These are phyloP conservation scores for Drosophila ambigua DNA, from an alignment of 1,140 invertebrate species.

Conservation along the genomic window DNA sequence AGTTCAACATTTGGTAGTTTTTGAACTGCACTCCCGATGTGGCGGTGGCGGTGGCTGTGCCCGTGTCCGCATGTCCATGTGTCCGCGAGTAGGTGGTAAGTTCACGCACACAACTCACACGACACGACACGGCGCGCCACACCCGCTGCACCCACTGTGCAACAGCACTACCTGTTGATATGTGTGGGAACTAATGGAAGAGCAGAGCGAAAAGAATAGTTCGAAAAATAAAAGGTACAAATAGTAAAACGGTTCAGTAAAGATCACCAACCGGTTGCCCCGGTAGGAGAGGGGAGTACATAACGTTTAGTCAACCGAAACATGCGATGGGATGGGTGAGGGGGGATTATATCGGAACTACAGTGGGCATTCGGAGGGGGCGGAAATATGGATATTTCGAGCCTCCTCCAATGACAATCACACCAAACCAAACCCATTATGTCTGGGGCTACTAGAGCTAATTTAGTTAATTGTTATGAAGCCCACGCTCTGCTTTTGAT, in stretches of 20 bases:
- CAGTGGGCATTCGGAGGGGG: no score
- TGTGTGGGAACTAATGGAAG: constrained; percentile 48
- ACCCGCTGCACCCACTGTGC: constrained; percentile 22
- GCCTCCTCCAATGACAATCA: no score
- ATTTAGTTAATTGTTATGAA: constrained; percentile 16
- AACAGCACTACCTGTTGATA: constrained; percentile 40
- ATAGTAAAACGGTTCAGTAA: constrained; percentile 28
- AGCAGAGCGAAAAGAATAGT: constrained; percentile 7
- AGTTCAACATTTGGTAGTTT: constrained; percentile 41
- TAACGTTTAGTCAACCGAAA: no score
- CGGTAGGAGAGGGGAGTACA: no score
- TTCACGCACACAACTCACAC: constrained; percentile 24
- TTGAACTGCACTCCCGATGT: constrained; percentile 1
- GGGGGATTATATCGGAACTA: no score
- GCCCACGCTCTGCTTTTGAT: background rate
- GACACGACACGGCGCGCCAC: background rate
- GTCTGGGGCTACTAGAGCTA: constrained; percentile 11
- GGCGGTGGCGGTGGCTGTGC: background rate
- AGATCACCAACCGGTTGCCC: background rate
- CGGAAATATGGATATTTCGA: no score
- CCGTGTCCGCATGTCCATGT: constrained; percentile 24
- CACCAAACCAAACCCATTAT: background rate
- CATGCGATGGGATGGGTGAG: no score
- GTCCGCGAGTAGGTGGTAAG: constrained; percentile 44
- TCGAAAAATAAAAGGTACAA: constrained; percentile 23